These are phyloP conservation scores for Polyommatus icarus DNA, from an alignment of 2,888 invertebrate species.

Conservation along the genomic window DNA sequence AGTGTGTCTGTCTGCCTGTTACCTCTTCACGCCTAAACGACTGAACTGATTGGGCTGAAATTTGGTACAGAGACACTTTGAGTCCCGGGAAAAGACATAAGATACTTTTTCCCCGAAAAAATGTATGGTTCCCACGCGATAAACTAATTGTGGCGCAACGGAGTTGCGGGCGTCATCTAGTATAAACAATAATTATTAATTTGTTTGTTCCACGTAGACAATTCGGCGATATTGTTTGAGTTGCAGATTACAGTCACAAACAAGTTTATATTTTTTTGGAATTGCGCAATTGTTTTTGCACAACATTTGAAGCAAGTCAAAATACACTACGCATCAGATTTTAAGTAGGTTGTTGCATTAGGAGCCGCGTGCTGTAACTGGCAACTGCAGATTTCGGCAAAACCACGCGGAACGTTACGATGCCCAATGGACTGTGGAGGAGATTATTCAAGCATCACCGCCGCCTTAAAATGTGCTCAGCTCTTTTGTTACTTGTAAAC, in stretches of 20 bases:
- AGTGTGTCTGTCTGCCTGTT: no score
- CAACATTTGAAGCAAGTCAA: not conserved
- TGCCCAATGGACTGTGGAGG: constrained; percentile 64
- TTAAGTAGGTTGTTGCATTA: constrained; percentile 50
- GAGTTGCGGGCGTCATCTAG: no score
- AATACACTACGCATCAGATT: constrained; percentile 53
- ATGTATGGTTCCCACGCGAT: no score
- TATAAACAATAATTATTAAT: no score
- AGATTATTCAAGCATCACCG: constrained; percentile 41
- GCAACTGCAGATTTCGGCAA: constrained; percentile 65
- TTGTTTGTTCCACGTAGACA: not conserved
- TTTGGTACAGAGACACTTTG: no score
- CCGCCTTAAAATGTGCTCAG: constrained; percentile 22
- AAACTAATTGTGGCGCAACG: no score
- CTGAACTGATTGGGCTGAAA: no score
- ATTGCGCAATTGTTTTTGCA: not conserved
- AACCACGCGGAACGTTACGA: constrained; percentile 59
- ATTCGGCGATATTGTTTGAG: not conserved
- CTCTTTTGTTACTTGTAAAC: constrained; percentile 29
- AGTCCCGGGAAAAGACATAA: no score
- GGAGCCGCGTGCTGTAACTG: constrained; percentile 58
- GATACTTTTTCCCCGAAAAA: no score
- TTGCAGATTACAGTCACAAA: not conserved
- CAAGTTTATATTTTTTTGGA: not conserved
- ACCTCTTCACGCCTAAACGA: no score